Percentiles rank a stretch among this genome's conserved stretches.
Evolutionary conservation across 2,797 vertebrate species (phyloP).

Genomic region (Ispidina picta): DNA sequence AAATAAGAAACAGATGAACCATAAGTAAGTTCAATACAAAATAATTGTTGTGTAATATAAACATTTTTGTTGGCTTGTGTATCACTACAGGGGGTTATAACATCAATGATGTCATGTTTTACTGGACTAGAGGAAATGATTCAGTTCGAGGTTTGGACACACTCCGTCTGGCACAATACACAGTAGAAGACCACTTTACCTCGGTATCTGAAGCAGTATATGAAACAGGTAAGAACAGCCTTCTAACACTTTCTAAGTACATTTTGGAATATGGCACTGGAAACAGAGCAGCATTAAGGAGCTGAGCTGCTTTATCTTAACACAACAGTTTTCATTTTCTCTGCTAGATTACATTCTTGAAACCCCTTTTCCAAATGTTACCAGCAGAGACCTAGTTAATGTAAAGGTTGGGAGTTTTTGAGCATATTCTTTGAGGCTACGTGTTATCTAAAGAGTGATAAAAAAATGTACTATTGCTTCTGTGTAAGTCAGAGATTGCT

Average conservation of each 20-base stretch:
- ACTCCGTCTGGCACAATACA: constrained; percentile 90
- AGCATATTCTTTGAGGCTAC: neutral
- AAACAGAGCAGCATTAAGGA: neutral
- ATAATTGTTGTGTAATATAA: constrained; percentile 21
- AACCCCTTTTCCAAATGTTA: neutral
- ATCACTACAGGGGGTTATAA: constrained; percentile 89
- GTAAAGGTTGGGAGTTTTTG: neutral
- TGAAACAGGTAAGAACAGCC: constrained; percentile 84
- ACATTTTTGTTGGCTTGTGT: constrained; percentile 13
- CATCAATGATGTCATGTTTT: constrained; percentile 90
- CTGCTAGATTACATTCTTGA: neutral
- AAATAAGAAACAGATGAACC: constrained; percentile 38
- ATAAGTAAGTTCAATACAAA: neutral
- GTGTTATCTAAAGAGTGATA: neutral
- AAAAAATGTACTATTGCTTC: neutral
- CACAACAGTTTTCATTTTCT: neutral
- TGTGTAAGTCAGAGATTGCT: neutral
- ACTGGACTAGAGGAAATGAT: constrained; percentile 93
- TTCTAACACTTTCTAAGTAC: neutral
- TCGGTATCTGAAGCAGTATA: constrained; percentile 91
- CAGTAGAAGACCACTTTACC: constrained; percentile 91
- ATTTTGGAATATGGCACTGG: neutral
- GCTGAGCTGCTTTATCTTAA: neutral
- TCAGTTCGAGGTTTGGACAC: constrained; percentile 89
- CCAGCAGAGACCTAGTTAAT: neutral